Percentiles rank a stretch among this genome's conserved stretches.
Conservation (phyloP, 2,113 vertebrate genomes). For the Aepyceros melampus region DNA sequence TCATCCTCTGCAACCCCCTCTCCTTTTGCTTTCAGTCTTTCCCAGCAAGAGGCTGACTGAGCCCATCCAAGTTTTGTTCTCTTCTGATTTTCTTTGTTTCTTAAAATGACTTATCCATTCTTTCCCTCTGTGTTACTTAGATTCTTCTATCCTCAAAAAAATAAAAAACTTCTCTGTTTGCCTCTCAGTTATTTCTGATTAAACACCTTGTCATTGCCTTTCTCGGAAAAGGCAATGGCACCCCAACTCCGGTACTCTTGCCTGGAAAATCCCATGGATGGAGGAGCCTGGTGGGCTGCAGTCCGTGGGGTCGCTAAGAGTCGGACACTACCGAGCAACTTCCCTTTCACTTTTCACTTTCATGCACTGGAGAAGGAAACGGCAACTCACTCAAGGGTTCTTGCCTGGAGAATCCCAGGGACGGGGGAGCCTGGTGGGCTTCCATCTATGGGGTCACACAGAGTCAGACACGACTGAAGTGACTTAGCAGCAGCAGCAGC, state of each 20-base stretch:
- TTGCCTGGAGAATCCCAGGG: too few species aligned
- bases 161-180: neutral
- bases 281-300: too few species aligned
- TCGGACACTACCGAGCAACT: fast-evolving
- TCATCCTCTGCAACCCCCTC: neutral
- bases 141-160: neutral
- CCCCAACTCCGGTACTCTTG: too few species aligned
- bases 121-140: neutral
- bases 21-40: neutral
- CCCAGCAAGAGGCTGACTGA: neutral
- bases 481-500: too few species aligned
- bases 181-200: neutral
- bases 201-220: neutral
- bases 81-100: neutral
- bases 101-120: neutral
- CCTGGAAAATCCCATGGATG: too few species aligned
- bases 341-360: too few species aligned
- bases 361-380: too few species aligned
- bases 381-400: too few species aligned
- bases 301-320: too few species aligned
- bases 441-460: too few species aligned
- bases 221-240: neutral
- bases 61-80: neutral
- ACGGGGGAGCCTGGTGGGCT: too few species aligned
- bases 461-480: fast-evolving